These are phyloP conservation scores for Myathropa florea DNA, from an alignment of 2,888 invertebrate genomes.

Conservation along the genomic window DNA sequence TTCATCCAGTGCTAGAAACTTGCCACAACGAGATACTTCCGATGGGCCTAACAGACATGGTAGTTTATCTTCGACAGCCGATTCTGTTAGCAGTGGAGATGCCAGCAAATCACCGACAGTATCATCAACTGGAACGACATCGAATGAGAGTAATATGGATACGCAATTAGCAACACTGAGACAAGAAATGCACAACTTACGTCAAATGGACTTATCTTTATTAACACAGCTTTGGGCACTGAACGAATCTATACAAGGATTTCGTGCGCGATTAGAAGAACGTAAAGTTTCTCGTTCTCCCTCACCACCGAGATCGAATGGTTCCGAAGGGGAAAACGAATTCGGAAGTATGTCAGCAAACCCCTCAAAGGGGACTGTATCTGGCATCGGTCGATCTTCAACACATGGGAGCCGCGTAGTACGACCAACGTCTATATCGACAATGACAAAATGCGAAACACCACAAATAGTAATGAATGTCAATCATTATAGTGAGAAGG, in stretches of 20 bases:
- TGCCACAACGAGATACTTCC: slow-evolving; percentile 49
- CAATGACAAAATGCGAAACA: slow-evolving; percentile 22
- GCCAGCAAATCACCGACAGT: slow-evolving; percentile 74
- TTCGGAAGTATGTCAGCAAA: slow-evolving; percentile 28
- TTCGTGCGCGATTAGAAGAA: slow-evolving; percentile 85
- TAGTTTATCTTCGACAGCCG: slow-evolving; percentile 79
- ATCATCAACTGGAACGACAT: slow-evolving; percentile 82
- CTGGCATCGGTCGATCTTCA: slow-evolving; percentile 7
- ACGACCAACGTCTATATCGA: slow-evolving; percentile 30
- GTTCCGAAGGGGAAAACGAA: slow-evolving; percentile 77
- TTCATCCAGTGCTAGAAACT: slow-evolving; percentile 54
- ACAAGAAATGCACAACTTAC: slow-evolving; percentile 92
- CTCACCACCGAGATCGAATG: slow-evolving; percentile 79
- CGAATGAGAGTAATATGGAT: slow-evolving; percentile 82
- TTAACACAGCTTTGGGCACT: slow-evolving; percentile 95
- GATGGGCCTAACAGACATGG: slow-evolving; percentile 75
- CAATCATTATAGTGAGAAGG: slow-evolving; percentile 49
- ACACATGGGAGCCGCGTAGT: slow-evolving; percentile 29
- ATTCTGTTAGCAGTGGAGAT: slow-evolving; percentile 78
- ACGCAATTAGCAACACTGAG: slow-evolving; percentile 91
- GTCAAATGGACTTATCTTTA: slow-evolving; percentile 93
- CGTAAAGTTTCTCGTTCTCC: slow-evolving; percentile 80
- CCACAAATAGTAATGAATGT: slow-evolving; percentile 22
- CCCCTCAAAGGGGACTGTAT: slow-evolving; percentile 26
- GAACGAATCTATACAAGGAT: slow-evolving; percentile 95